Conservation (phyloP, 2,888 invertebrate genomes). For the Amphipyra tragopoginis region DNA sequence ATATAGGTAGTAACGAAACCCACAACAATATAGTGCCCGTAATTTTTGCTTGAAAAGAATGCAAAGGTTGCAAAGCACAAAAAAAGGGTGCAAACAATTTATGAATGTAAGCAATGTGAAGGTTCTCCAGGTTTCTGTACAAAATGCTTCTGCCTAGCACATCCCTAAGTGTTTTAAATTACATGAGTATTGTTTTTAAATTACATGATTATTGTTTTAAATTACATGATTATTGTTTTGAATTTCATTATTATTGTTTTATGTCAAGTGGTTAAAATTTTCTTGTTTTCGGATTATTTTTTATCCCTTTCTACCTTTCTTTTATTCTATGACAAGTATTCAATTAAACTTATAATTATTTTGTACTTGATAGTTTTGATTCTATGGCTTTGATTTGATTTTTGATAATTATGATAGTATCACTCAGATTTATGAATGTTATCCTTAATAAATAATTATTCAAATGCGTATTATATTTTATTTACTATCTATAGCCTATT, state of each 20-base stretch:
- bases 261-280: constrained; percentile 12
- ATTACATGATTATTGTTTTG: too few relatives aligned
- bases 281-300: constrained; percentile 16
- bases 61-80: constrained; percentile 56
- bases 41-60: constrained; percentile 58
- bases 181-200: constrained; percentile 15
- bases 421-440: constrained; percentile 26
- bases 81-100: constrained; percentile 58
- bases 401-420: constrained; percentile 21
- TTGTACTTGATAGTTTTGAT: constrained; percentile 5
- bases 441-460: constrained; percentile 37
- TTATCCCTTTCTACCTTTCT: constrained; percentile 17
- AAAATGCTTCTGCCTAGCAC: constrained; percentile 52
- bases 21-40: too few relatives aligned
- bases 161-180: constrained; percentile 42
- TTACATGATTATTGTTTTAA: too few relatives aligned
- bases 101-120: constrained; percentile 59
- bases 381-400: constrained; percentile 13
- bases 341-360: constrained; percentile 29
- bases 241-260: too few relatives aligned
- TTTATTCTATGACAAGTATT: constrained; percentile 18
- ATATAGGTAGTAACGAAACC: too few relatives aligned
- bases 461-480: constrained; percentile 27
- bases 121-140: constrained; percentile 55
- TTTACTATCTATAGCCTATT: constrained; percentile 20